Conservation (phyloP, 2,797 vertebrate genomes). For the Channallabes apus region DNA sequence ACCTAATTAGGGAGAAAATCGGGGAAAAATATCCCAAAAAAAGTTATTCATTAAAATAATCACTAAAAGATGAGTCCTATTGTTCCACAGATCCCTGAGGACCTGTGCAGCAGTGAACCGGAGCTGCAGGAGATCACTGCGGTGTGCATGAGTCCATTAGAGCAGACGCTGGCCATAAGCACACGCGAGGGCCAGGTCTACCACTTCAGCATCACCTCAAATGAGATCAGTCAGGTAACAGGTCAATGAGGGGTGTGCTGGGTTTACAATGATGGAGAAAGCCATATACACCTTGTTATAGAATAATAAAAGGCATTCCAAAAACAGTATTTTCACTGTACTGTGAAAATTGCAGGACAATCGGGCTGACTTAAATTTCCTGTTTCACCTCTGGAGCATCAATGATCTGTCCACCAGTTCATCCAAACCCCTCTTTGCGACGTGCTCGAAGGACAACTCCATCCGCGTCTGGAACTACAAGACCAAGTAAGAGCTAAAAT, state of each 20-base stretch:
- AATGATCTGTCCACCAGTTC: too few species aligned
- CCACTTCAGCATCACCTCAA: conserved; percentile 76
- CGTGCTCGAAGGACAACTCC: too few species aligned
- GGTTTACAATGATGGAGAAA: neutral
- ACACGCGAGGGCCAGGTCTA: conserved; percentile 86
- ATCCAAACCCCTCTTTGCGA: too few species aligned
- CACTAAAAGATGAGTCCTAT: neutral
- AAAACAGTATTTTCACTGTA: too few species aligned
- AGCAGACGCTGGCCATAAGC: conserved; percentile 80
- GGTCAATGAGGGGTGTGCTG: neutral
- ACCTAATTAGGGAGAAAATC: too few species aligned
- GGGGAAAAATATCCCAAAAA: too few species aligned
- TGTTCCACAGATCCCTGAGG: conserved; percentile 79
- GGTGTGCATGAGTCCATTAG: conserved; percentile 88
- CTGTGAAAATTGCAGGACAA: neutral
- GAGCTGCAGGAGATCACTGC: conserved; percentile 69
- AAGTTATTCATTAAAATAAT: too few species aligned
- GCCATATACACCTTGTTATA: neutral
- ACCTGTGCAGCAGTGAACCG: conserved; percentile 69
- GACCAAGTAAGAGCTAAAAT: too few species aligned
- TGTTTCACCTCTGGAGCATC: too few species aligned
- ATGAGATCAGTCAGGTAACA: conserved; percentile 68
- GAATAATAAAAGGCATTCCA: too few species aligned
- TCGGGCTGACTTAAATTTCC: too few species aligned
- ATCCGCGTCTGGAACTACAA: too few species aligned